A percentile compares a stretch with the other conserved stretches of the same genome.
These are phyloP conservation scores for Cavia aperea DNA, from an alignment of 2,113 vertebrate species.

Conservation along the genomic window DNA sequence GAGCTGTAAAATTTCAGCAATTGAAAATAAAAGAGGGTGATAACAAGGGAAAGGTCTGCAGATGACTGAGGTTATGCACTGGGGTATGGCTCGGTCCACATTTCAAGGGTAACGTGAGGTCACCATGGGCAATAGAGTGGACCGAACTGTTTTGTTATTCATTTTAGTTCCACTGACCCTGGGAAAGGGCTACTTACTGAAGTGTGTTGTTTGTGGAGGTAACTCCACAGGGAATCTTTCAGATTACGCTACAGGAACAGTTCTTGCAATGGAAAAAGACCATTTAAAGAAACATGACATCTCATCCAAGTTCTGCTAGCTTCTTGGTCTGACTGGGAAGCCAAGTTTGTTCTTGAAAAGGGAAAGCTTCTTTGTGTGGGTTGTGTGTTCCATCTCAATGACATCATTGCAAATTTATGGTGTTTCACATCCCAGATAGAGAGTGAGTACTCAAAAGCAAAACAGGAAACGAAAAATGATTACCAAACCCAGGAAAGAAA, in stretches of 20 bases:
- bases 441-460: constrained; percentile 23
- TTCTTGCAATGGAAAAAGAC: constrained; percentile 63
- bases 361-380: constrained; percentile 7
- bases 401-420: not conserved
- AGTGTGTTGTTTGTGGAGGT: constrained; percentile 72
- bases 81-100: constrained; percentile 64
- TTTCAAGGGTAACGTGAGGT: constrained; percentile 75
- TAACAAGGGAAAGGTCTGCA: constrained; percentile 64
- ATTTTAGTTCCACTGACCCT: constrained; percentile 73
- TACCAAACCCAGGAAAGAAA: not conserved
- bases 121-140: constrained; percentile 66
- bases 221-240: constrained; percentile 73
- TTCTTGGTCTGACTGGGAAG: constrained; percentile 31
- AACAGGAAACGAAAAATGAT: constrained; percentile 33
- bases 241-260: constrained; percentile 69
- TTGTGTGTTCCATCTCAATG: not conserved
- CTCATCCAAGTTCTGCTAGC: constrained; percentile 38
- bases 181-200: constrained; percentile 75
- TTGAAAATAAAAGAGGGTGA: constrained; percentile 70
- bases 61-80: constrained; percentile 62
- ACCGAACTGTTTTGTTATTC: constrained; percentile 63
- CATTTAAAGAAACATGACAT: constrained; percentile 68
- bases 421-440: constrained; percentile 31
- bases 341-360: constrained; percentile 39
- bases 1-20: constrained; percentile 62